A percentile compares a stretch with the other conserved stretches of the same genome.
Evolutionary conservation across 2,888 invertebrate species (phyloP).

Genomic region (Ophion ellenae): DNA sequence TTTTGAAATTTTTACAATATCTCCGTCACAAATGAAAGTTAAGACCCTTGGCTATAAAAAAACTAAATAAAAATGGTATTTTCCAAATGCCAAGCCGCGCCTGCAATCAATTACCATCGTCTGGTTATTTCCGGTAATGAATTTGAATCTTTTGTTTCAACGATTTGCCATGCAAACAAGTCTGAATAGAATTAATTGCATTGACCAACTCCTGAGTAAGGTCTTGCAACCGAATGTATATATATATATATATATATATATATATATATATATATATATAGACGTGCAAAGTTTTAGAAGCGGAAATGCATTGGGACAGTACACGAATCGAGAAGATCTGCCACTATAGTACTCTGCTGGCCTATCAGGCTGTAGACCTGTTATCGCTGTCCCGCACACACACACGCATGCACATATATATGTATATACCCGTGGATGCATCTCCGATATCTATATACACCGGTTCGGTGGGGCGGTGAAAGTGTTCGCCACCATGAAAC

Average conservation of each 20-base stretch:
- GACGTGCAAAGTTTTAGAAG: constrained; percentile 14
- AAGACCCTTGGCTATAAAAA: too few relatives aligned
- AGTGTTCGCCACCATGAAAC: constrained; percentile 65
- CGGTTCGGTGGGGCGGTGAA: constrained; percentile 65
- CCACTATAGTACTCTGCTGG: not conserved
- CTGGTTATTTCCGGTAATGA: not conserved
- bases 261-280: not conserved
- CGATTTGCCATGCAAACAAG: constrained; percentile 1
- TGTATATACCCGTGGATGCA: constrained; percentile 54
- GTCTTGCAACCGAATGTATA: constrained; percentile 18
- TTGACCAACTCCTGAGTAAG: constrained; percentile 19
- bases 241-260: not conserved
- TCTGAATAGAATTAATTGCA: constrained; percentile 7
- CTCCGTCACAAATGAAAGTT: too few relatives aligned
- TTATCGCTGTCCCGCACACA: not conserved
- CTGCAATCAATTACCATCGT: not conserved
- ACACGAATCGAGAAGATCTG: constrained; percentile 31
- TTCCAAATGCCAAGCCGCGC: too few relatives aligned
- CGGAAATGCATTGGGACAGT: constrained; percentile 46
- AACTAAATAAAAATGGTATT: too few relatives aligned
- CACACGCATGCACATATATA: not conserved
- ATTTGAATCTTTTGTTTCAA: constrained; percentile 1
- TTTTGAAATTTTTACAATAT: too few relatives aligned
- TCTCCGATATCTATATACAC: constrained; percentile 42
- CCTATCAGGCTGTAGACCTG: not conserved